Conservation (phyloP, 30 jellyfish, hydroid and myxozoan genomes). For the Chrysaora quinquecirrha region DNA sequence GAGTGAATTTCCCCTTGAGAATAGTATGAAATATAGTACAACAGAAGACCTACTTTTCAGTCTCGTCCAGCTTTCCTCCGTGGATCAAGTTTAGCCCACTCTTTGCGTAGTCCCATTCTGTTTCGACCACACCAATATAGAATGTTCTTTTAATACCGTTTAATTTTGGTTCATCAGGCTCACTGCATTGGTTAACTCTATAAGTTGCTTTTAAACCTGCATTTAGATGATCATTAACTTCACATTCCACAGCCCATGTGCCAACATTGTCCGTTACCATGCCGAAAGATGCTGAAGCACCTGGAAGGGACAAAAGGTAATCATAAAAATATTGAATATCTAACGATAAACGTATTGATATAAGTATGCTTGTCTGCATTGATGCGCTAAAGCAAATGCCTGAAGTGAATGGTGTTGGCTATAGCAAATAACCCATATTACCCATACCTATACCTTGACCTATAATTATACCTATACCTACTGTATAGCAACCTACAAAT, state of each 20-base stretch:
- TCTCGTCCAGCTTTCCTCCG: constrained; percentile 38
- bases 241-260: constrained; percentile 73
- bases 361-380: no score
- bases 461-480: no score
- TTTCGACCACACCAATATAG: constrained; percentile 52
- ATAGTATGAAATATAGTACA: no score
- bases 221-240: constrained; percentile 56
- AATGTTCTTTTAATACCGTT: constrained; percentile 26
- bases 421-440: no score
- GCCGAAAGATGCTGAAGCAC: constrained; percentile 63
- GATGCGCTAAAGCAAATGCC: no score
- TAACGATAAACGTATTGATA: no score
- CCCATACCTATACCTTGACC: no score
- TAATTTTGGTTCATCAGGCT: background rate
- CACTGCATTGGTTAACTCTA: constrained; percentile 29
- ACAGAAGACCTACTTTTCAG: constrained; percentile 26
- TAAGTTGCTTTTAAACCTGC: constrained; percentile 67
- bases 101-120: constrained; percentile 67
- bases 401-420: no score
- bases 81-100: constrained; percentile 19
- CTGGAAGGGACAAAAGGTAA: constrained; percentile 13
- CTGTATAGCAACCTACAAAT: no score
- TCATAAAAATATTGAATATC: no score
- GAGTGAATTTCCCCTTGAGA: no score
- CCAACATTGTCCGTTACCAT: constrained; percentile 71